Base-by-base conservation (phyloP, 2,888 invertebrate genomes). In the Sinohyriopsis cumingii region DNA sequence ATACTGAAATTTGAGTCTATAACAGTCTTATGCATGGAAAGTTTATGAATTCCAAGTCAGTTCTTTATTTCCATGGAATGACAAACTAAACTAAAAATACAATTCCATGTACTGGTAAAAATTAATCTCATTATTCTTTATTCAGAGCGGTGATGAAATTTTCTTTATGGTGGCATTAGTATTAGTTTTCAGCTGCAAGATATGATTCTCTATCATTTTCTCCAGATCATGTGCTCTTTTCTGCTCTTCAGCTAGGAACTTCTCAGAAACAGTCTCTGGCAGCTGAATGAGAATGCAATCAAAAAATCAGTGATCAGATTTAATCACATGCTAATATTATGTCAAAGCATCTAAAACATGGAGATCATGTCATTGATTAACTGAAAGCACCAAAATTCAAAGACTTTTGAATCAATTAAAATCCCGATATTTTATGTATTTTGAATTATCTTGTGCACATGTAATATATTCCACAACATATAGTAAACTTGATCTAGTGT, bases 191-290 rank as follows among this genome's bases (percentile, higher is more conserved):
- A 82, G 71, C 33, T 80, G 73, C 66, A 81, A 77, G 67, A 83
- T 85, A 68, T 82, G 83, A 28, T 73, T 76, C 73, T 84, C 82
- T 63, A 83, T 83, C 15, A 81, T 72, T 63, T 68, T 67, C 72
- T 84, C 84, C 45, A 83, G 68, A 56, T 84, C 81, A 64, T 75
- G 67, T 1, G 82, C 77, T 64, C 82, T 69, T 64, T 79, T 70
- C 54, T 77, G 72, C 65, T 84, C 84, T 59, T 79, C 79, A 56
- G 73, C 69, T n/a, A 82, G 70, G 67, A 84, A 84, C 67, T 76
- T 82, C 59, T 82, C 80, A 55, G 82, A 76, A 6, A 82, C 82
- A 22, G 77, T 67, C 54, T 76, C 68, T 28, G 69, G 72, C 59
- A 75, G 65, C 81, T 78, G 67, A 53, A 76, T 69, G 24, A 68